Evolutionary conservation across 2,797 vertebrate genomes (phyloP).

Genomic region (Cephalopachus bancanus): DNA sequence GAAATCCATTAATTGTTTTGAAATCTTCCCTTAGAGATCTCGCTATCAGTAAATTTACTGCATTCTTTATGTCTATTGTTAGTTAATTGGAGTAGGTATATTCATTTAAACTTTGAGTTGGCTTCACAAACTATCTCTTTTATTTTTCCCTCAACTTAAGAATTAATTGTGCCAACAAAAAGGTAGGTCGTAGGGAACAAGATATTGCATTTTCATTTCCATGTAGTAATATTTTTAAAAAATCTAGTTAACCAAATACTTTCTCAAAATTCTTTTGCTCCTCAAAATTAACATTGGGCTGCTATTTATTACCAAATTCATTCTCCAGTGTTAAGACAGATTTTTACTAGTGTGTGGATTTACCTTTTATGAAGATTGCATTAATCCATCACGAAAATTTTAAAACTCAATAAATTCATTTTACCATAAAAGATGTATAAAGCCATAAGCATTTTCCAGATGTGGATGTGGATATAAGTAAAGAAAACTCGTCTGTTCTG

Average conservation of each 20-base stretch:
- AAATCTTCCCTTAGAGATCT: conserved; percentile 77
- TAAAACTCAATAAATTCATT: conserved; percentile 95
- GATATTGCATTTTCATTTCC: conserved; percentile 67
- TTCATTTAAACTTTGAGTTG: conserved; percentile 78
- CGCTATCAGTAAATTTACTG: conserved; percentile 72
- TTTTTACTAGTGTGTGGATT: conserved; percentile 86
- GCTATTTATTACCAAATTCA: conserved; percentile 86
- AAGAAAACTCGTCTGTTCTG: conserved; percentile 91
- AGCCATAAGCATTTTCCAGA: conserved; percentile 93
- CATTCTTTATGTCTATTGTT: conserved; percentile 82
- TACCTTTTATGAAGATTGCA: conserved; percentile 91
- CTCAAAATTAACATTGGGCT: conserved; percentile 62
- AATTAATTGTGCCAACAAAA: conserved; percentile 70
- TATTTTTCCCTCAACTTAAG: conserved; percentile 60
- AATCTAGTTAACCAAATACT: conserved; percentile 67
- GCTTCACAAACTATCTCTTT: conserved; percentile 51
- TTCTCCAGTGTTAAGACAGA: conserved; percentile 87
- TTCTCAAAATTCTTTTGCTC: conserved; percentile 77
- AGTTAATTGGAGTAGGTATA: conserved; percentile 81
- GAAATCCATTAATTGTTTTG: conserved; percentile 79
- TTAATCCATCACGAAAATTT: conserved; percentile 93
- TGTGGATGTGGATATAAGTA: conserved; percentile 90
- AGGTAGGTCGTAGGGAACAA: conserved; percentile 71
- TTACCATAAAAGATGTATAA: conserved; percentile 93
- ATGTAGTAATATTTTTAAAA: conserved; percentile 50